phyloP scores from a whole-genome alignment of 2,888 invertebrate genomes.

The Alloscopus bannaensis region DNA sequence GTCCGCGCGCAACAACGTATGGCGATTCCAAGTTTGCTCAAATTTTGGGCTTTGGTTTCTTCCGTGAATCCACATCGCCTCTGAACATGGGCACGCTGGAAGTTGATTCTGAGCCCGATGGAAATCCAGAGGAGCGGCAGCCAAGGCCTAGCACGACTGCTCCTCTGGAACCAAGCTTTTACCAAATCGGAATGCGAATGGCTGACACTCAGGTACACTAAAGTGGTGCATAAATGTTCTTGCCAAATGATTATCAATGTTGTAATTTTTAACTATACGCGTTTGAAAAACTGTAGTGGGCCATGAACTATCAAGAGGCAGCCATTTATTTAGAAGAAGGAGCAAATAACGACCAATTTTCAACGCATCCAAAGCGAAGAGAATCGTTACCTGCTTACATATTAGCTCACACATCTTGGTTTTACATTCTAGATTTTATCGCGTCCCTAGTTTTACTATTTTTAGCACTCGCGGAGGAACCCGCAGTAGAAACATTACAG shows the following conservation, averaged over 20 bases:
- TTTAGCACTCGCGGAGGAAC: constrained; percentile 88
- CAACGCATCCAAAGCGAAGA: constrained; percentile 89
- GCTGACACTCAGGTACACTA: constrained; percentile 68
- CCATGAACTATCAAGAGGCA: constrained; percentile 88
- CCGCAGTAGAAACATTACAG: constrained; percentile 84
- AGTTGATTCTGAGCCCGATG: constrained; percentile 34
- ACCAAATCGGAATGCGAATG: constrained; percentile 72
- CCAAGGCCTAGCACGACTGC: constrained; percentile 72
- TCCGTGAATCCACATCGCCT: constrained; percentile 60
- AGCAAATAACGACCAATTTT: constrained; percentile 92
- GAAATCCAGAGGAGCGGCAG: constrained; percentile 33
- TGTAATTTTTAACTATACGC: neutral
- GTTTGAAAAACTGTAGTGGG: constrained; percentile 80
- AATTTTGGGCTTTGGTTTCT: constrained; percentile 69
- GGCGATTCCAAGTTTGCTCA: constrained; percentile 70
- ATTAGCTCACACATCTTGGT: constrained; percentile 91
- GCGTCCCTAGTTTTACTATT: constrained; percentile 85
- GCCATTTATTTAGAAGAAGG: constrained; percentile 94
- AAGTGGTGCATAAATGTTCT: too few relatives aligned
- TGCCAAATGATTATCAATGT: neutral
- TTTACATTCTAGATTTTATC: constrained; percentile 86
- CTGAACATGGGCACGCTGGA: constrained; percentile 63
- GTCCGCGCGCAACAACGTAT: constrained; percentile 23
- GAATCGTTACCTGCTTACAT: constrained; percentile 90
- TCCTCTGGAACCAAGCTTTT: constrained; percentile 75